Conservation (phyloP, 2,888 invertebrate species). For the Drosophila ustulata region DNA sequence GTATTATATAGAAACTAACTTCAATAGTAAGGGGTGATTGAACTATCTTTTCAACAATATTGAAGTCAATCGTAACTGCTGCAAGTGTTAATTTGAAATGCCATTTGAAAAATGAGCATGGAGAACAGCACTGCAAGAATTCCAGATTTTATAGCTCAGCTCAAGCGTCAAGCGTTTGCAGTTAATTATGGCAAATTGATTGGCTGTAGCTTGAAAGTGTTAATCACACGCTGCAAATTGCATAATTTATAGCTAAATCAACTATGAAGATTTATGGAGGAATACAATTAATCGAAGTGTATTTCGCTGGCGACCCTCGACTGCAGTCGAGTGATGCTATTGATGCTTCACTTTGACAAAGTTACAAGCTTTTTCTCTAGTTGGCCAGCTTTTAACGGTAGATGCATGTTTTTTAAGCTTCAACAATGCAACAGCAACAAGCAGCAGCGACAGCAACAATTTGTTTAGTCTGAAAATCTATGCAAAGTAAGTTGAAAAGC, state of each 20-base stretch:
- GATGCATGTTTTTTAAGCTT: conserved; percentile 59
- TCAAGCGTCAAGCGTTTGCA: too few species aligned
- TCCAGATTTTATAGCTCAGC: neutral
- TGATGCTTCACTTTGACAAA: conserved; percentile 22
- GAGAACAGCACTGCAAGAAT: neutral
- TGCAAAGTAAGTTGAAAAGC: conserved; percentile 66
- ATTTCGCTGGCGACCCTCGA: neutral
- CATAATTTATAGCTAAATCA: neutral
- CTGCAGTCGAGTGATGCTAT: neutral
- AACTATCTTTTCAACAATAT: too few species aligned
- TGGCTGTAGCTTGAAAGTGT: neutral
- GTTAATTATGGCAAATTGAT: neutral
- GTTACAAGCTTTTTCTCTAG: conserved; percentile 24
- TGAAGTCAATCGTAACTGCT: too few species aligned
- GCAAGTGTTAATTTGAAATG: neutral
- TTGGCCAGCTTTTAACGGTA: conserved; percentile 58
- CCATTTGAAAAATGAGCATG: neutral
- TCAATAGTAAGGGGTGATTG: too few species aligned
- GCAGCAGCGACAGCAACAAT: conserved; percentile 45
- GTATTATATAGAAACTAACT: too few species aligned
- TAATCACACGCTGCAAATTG: neutral
- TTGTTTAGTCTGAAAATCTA: conserved; percentile 68
- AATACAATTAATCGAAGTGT: neutral
- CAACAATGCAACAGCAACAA: conserved; percentile 64
- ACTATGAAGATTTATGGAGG: neutral